Evolutionary conservation across 2,888 invertebrate species (phyloP).

Genomic region (Cerastis leucographa): DNA sequence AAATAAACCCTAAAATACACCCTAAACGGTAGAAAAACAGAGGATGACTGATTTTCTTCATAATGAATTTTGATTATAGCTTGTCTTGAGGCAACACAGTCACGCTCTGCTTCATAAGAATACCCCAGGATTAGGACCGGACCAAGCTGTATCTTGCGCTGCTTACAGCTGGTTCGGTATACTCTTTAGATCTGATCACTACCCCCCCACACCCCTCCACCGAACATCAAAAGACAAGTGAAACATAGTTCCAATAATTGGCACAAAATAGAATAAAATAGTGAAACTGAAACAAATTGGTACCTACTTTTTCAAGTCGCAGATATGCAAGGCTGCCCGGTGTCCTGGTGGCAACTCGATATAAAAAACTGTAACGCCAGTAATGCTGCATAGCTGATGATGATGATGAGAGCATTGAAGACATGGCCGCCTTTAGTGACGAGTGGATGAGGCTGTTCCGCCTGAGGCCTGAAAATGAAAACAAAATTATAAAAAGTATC

Average conservation of each 20-base stretch:
- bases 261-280: not conserved
- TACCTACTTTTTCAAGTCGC: not conserved
- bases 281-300: not conserved
- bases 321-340: not conserved
- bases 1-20: too few relatives aligned
- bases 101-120: too few relatives aligned
- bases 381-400: not conserved
- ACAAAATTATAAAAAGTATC: not conserved
- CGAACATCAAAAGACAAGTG: not conserved
- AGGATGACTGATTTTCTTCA: too few relatives aligned
- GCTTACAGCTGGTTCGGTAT: not conserved
- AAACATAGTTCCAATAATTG: not conserved
- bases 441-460: not conserved
- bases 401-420: not conserved
- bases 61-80: too few relatives aligned
- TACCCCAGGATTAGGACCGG: too few relatives aligned
- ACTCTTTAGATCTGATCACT: not conserved
- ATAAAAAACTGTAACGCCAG: not conserved
- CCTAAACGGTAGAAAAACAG: too few relatives aligned
- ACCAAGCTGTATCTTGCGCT: not conserved
- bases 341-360: not conserved
- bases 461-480: not conserved
- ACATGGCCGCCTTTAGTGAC: not conserved
- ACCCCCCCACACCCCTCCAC: too few relatives aligned
- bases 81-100: too few relatives aligned